Evolutionary conservation across 1,140 invertebrate species (phyloP).

Genomic region (Saxidomus purpurata): DNA sequence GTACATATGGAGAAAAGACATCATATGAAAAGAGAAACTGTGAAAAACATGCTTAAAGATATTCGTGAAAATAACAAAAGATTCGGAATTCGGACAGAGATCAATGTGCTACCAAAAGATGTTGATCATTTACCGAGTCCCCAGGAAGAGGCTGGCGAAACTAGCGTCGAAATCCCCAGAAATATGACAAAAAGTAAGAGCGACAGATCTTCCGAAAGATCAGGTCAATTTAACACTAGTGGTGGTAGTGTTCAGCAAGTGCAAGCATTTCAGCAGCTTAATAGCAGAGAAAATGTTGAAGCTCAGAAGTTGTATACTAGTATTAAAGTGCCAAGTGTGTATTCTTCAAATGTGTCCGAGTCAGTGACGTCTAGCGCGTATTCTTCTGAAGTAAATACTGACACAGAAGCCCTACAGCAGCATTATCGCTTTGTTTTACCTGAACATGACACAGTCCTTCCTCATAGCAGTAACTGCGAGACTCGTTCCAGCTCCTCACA

Average conservation of each 20-base stretch:
- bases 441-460: not conserved
- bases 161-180: not conserved
- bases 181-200: not conserved
- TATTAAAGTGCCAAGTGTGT: conserved; percentile 41
- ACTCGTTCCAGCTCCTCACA: not conserved
- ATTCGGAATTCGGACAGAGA: conserved; percentile 30
- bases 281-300: not conserved
- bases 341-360: not conserved
- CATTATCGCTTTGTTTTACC: not conserved
- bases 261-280: not conserved
- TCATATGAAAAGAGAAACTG: conserved; percentile 36
- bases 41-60: conserved; percentile 38
- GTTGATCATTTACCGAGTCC: conserved; percentile 19
- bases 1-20: conserved; percentile 62
- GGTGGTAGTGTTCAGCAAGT: not conserved
- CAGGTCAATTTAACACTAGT: not conserved
- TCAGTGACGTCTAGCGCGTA: not conserved
- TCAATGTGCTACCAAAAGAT: conserved; percentile 37
- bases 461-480: not conserved
- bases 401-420: not conserved
- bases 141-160: not conserved
- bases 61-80: conserved; percentile 45
- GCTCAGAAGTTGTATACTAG: not conserved
- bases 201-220: not conserved
- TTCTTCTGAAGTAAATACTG: not conserved